These are phyloP conservation scores for Bungarus multicinctus DNA, from an alignment of 2,113 vertebrate genomes.

Conservation along the genomic window DNA sequence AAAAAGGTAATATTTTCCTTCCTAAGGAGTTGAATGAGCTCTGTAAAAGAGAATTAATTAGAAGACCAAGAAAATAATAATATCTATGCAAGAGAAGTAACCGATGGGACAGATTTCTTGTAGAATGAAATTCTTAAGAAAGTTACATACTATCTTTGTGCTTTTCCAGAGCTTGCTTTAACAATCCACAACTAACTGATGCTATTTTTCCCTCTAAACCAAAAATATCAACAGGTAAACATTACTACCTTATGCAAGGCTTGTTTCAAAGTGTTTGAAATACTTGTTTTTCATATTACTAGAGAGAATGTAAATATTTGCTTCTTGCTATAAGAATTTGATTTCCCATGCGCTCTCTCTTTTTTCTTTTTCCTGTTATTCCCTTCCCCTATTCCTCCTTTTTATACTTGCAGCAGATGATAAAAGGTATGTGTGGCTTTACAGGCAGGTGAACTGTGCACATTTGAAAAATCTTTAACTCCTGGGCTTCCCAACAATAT, in stretches of 20 bases:
- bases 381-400: background rate
- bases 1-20: background rate
- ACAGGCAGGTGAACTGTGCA: background rate
- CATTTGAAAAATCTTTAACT: background rate
- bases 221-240: conserved; percentile 42
- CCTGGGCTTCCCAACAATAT: background rate
- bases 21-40: background rate
- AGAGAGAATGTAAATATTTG: background rate
- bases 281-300: conserved; percentile 28
- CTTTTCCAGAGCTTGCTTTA: conserved; percentile 22
- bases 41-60: background rate
- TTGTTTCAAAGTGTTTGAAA: conserved; percentile 6
- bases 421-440: conserved; percentile 57
- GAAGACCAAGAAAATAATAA: background rate
- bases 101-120: background rate
- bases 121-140: conserved; percentile 21
- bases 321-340: conserved; percentile 41
- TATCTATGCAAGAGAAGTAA: background rate
- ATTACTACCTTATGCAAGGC: conserved; percentile 25
- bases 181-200: background rate
- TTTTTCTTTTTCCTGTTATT: background rate
- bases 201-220: conserved; percentile 14
- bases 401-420: conserved; percentile 48
- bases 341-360: conserved; percentile 25
- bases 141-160: background rate